Percentiles rank a stretch among this genome's conserved stretches.
Conservation (phyloP, 2,888 invertebrate species). For the Allolobophora icterica region DNA sequence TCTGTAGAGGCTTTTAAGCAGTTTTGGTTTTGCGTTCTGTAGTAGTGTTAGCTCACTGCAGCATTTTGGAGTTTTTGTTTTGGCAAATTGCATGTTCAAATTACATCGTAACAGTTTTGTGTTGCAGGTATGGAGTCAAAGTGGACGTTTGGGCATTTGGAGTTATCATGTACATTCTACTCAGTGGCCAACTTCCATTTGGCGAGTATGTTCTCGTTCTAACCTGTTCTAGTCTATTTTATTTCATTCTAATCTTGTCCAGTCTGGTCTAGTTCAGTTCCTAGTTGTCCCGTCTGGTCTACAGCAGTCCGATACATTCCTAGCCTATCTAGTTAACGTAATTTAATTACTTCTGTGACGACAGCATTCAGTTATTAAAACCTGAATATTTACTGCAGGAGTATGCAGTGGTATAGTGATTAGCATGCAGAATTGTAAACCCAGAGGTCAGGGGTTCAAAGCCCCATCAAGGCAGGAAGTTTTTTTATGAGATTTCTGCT, state of each 20-base stretch:
- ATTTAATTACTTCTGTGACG: too few relatives aligned
- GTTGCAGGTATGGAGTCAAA: conserved; percentile 22
- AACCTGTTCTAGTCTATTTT: not conserved
- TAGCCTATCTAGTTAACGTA: not conserved
- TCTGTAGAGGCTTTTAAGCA: too few relatives aligned
- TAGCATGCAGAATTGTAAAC: not conserved
- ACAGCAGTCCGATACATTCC: not conserved
- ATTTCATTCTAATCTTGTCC: not conserved
- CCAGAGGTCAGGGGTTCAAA: not conserved
- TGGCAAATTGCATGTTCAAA: too few relatives aligned
- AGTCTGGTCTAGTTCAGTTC: not conserved
- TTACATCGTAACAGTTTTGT: not conserved
- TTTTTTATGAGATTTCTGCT: not conserved
- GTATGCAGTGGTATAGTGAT: not conserved
- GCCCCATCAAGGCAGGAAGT: not conserved
- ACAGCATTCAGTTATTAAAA: too few relatives aligned
- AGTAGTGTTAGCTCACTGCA: too few relatives aligned
- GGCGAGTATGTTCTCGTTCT: not conserved
- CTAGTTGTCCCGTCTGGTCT: too few relatives aligned
- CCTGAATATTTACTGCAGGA: not conserved
- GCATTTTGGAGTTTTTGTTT: too few relatives aligned
- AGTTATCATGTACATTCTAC: conserved; percentile 20
- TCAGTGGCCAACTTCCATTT: conserved; percentile 22
- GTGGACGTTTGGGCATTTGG: not conserved
- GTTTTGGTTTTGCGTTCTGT: too few relatives aligned